Base-by-base conservation (phyloP, 1,140 invertebrate genomes). In the Heliconius nattereri region DNA sequence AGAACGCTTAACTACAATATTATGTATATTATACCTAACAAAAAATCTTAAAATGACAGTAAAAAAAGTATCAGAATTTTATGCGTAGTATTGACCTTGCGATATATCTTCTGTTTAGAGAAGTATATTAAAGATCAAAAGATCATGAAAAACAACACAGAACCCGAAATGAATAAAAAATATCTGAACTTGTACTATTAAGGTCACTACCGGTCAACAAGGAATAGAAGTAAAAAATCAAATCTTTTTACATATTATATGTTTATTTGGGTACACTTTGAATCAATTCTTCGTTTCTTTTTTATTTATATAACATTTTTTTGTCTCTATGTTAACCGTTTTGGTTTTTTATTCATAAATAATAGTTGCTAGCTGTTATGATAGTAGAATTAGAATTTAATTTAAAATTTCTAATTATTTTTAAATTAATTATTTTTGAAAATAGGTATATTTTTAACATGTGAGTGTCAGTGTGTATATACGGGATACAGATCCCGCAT, bases 131-230 rank as follows among this genome's bases (percentile, higher is more conserved):
- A 66, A 66, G n/a, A 66, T 66, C 60, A 66, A 29, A 26, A 66
- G 60, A 66, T 66, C 23, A 66, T 66, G 23, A 26, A 66, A 66
- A 66, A 66, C 60, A 66, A 66, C 60, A 66, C 13, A 26, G 26
- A 26, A 26, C 23, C 60, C 60, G 60, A 66, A 66, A 26, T 11
- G 60, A 66, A 66, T 29, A 66, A 66, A 66, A 66, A 66, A 66
- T 66, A n/a, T 57, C 13, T 29, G 60, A 66, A 66, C 60, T 66
- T 26, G 60, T 66, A 13, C 26, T 66, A 66, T 66, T 26, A 66
- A 66, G 60, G 60, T 66, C 60, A 66, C 60, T 66, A 66, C 60
- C 60, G 60, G 60, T 26, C 60, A 66, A 66, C 29, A 66, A 66
- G 60, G 13, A 66, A 66, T 66, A 66, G 23, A 26, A 66, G 60